These are phyloP conservation scores for Drosophila kuntzei DNA, from an alignment of 2,888 invertebrate genomes.

Conservation along the genomic window DNA sequence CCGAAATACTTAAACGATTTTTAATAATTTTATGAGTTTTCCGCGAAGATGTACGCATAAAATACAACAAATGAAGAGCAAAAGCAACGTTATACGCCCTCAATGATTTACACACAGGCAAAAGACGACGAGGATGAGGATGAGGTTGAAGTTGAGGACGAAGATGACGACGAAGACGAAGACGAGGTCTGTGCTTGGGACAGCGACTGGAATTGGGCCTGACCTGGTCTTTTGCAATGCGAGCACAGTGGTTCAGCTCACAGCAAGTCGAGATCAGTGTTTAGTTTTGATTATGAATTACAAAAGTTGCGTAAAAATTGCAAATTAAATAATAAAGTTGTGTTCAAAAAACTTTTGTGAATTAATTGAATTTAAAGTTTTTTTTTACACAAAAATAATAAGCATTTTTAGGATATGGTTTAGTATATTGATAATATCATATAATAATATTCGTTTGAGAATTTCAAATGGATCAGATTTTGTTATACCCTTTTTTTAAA, in stretches of 20 bases:
- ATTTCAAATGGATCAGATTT: no score
- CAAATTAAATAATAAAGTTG: no score
- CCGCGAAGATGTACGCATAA: slow-evolving; percentile 82
- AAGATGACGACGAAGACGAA: slow-evolving; percentile 1
- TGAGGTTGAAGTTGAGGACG: slow-evolving; percentile 8
- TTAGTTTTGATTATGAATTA: background rate
- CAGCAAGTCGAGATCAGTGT: background rate
- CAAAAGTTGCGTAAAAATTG: no score
- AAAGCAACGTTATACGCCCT: slow-evolving; percentile 78
- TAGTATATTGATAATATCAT: no score
- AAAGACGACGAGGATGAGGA: slow-evolving; percentile 3
- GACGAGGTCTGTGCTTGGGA: slow-evolving; percentile 14
- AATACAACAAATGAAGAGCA: slow-evolving; percentile 82
- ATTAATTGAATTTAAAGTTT: no score
- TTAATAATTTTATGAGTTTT: slow-evolving; percentile 82
- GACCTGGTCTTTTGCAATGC: slow-evolving; percentile 38
- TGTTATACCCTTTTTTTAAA: no score
- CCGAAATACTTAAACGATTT: slow-evolving; percentile 82
- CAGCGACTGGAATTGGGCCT: slow-evolving; percentile 48
- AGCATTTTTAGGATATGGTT: no score
- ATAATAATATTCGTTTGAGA: no score
- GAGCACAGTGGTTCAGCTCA: slow-evolving; percentile 40
- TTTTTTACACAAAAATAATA: no score
- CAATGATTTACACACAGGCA: slow-evolving; percentile 74
- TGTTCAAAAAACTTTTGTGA: no score